Evolutionary conservation across 2,888 invertebrate genomes (phyloP).

Genomic region (Brachycybe producta): DNA sequence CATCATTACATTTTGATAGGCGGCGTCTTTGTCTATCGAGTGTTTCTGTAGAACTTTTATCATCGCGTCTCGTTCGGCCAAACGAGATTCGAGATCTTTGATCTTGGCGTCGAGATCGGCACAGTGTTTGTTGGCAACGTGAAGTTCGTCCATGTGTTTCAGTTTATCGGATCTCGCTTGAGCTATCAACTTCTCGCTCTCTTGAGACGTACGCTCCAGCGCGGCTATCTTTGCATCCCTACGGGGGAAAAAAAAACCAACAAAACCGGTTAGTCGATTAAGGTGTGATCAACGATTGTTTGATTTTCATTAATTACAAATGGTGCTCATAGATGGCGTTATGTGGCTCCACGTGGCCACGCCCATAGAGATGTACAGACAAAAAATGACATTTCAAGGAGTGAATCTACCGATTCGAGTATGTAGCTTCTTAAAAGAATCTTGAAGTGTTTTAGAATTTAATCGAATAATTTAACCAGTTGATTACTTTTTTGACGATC

Average conservation of each 20-base stretch:
- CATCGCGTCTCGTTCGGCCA: conserved; percentile 81
- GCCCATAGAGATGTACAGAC: no score
- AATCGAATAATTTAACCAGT: no score
- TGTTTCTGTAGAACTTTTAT: conserved; percentile 62
- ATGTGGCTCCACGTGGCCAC: no score
- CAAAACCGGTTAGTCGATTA: neutral
- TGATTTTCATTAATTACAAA: no score
- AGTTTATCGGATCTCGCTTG: conserved; percentile 75
- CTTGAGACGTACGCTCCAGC: conserved; percentile 65
- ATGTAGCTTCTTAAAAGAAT: no score
- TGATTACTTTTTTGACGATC: no score
- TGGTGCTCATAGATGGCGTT: no score
- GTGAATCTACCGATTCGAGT: no score
- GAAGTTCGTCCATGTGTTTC: conserved; percentile 76
- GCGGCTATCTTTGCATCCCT: conserved; percentile 76
- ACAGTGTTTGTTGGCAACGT: conserved; percentile 69
- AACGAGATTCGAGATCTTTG: conserved; percentile 72
- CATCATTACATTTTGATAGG: conserved; percentile 26
- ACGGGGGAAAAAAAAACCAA: conserved; percentile 4
- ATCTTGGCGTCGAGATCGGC: conserved; percentile 66
- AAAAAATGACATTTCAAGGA: no score
- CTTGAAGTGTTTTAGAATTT: no score
- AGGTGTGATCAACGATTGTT: no score
- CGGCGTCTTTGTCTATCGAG: conserved; percentile 29
- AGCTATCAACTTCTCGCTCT: conserved; percentile 69